Percentiles rank a stretch among this genome's conserved stretches.
Evolutionary conservation across 2,797 vertebrate species (phyloP).

Genomic region (Alauda arvensis): DNA sequence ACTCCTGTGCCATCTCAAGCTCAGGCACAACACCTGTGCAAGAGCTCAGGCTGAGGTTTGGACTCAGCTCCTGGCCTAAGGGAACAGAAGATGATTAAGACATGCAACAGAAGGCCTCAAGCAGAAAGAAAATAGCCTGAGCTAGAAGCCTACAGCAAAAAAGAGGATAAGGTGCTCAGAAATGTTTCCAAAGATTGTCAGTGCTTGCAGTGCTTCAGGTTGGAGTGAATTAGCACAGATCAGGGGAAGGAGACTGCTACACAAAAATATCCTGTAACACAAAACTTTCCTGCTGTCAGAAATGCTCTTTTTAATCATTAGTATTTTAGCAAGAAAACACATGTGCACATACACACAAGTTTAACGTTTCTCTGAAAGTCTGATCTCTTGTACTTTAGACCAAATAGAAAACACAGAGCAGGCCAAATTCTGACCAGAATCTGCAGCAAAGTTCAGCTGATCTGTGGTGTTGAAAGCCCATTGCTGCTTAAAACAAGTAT

Average conservation of each 20-base stretch:
- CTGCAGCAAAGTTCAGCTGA: background rate
- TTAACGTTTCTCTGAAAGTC: conserved; percentile 63
- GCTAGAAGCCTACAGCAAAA: background rate
- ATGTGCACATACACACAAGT: background rate
- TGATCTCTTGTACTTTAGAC: conserved; percentile 66
- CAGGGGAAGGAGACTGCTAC: background rate
- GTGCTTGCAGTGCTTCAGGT: background rate
- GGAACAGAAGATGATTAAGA: background rate
- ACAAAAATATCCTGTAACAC: conserved; percentile 2
- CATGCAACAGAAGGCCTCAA: background rate
- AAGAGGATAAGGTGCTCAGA: background rate
- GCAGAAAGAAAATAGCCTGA: background rate
- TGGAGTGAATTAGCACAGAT: background rate
- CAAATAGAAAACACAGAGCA: conserved; percentile 66
- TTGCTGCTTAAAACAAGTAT: background rate
- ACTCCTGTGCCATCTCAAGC: background rate
- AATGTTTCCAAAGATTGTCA: background rate
- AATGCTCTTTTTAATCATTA: conserved; percentile 57
- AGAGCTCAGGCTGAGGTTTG: background rate
- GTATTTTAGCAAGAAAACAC: conserved; percentile 45
- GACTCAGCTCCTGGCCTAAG: background rate
- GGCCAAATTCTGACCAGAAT: conserved; percentile 38
- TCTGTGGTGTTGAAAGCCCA: conserved; percentile 8
- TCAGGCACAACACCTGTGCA: background rate
- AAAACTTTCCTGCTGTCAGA: conserved; percentile 66